Conservation (phyloP, 2,797 vertebrate species). For the Catamblyrhynchus diadema region DNA sequence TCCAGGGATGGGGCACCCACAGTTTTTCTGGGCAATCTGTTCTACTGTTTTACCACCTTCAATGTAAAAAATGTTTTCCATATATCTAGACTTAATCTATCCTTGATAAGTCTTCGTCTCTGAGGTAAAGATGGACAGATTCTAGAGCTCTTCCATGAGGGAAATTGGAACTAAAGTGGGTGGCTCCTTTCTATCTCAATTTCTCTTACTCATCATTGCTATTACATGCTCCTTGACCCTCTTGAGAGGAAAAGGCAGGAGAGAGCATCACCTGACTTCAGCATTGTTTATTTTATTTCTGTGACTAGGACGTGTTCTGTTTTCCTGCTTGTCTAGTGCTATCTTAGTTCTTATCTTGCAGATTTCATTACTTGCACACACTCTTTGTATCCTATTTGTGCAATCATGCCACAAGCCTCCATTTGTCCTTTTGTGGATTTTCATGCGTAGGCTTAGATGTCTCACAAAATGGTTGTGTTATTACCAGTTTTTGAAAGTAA, state of each 20-base stretch:
- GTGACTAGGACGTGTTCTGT: not conserved
- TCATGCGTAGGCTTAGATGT: not conserved
- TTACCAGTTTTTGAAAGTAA: not conserved
- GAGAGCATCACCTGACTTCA: not conserved
- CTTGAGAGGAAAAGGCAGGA: not conserved
- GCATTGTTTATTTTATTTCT: not conserved
- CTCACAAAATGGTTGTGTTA: not conserved
- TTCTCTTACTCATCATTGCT: not conserved
- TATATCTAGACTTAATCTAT: not conserved
- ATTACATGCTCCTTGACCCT: not conserved
- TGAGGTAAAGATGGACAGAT: not conserved
- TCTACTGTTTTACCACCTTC: not conserved
- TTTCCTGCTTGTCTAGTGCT: not conserved
- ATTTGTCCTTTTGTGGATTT: not conserved
- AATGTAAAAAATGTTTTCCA: not conserved
- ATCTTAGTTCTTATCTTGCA: not conserved
- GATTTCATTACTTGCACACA: not conserved
- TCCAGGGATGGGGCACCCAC: not conserved
- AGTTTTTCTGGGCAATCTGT: not conserved
- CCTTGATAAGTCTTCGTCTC: not conserved
- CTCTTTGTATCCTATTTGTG: not conserved
- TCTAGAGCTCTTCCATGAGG: not conserved
- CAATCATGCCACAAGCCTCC: not conserved
- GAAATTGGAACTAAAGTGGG: not conserved
- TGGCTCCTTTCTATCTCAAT: not conserved